These are phyloP conservation scores for Sminthurinus signatus DNA, from an alignment of 1,140 invertebrate species.

Conservation along the genomic window DNA sequence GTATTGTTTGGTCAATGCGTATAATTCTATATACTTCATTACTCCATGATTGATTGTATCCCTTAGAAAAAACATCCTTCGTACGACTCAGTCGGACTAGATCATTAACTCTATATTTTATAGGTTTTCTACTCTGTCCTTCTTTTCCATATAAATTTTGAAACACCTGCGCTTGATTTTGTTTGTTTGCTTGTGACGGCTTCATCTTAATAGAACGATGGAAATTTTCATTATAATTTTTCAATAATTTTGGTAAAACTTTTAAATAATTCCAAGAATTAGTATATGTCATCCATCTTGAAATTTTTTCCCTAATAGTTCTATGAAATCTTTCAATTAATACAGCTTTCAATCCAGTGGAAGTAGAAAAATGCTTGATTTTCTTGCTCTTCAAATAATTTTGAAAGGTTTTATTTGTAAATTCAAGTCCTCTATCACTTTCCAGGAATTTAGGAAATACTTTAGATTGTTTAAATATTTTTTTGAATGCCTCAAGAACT, in stretches of 20 bases:
- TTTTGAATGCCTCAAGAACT: slow-evolving; percentile 11
- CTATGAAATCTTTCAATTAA: slow-evolving; percentile 10
- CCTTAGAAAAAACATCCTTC: neutral
- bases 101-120: neutral
- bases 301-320: slow-evolving; percentile 2
- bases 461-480: slow-evolving; percentile 9
- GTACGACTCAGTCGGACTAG: neutral
- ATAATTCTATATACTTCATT: neutral
- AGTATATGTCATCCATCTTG: slow-evolving; percentile 10
- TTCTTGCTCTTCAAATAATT: neutral
- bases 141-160: neutral
- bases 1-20: neutral
- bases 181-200: slow-evolving; percentile 5
- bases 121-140: too few species aligned
- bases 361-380: neutral
- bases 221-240: slow-evolving; percentile 4
- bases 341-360: neutral
- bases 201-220: slow-evolving; percentile 4
- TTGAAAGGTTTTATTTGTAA: neutral
- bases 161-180: slow-evolving; percentile 14
- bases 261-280: slow-evolving; percentile 8
- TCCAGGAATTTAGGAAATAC: neutral
- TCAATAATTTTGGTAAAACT: neutral
- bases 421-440: slow-evolving; percentile 15
- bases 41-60: neutral